These are phyloP conservation scores for Brachynemurus nebulosus DNA, from an alignment of 2,888 invertebrate species.

Conservation along the genomic window DNA sequence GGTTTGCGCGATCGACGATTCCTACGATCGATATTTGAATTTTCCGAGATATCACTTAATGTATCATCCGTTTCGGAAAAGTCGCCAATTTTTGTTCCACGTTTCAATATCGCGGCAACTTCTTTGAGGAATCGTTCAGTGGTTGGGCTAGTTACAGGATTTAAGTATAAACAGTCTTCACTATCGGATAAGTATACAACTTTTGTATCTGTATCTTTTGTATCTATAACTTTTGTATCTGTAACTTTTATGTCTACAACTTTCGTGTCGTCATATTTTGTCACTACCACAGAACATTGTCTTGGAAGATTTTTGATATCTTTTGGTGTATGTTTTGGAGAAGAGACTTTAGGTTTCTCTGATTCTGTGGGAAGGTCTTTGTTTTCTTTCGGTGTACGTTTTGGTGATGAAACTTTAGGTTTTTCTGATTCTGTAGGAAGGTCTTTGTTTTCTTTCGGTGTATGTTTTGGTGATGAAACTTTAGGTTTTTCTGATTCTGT, in stretches of 20 bases:
- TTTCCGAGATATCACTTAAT: not conserved
- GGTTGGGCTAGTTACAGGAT: conserved; percentile 9
- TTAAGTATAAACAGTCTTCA: conserved; percentile 17
- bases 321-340: not conserved
- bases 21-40: not conserved
- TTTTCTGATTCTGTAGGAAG: not conserved
- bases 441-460: not conserved
- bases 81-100: not conserved
- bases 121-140: conserved; percentile 14
- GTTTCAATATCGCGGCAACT: conserved; percentile 8
- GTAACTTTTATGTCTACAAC: too few relatives aligned
- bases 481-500: too few relatives aligned
- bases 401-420: not conserved
- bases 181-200: conserved; percentile 11
- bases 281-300: too few relatives aligned
- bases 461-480: not conserved
- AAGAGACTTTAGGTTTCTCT: not conserved
- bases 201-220: not conserved
- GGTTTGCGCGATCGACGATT: conserved; percentile 12
- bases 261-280: not conserved
- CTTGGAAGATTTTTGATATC: too few relatives aligned
- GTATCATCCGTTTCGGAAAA: not conserved
- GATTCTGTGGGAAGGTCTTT: not conserved
- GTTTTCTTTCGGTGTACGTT: not conserved
- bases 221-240: conserved; percentile 3